Evolutionary conservation across 2,888 invertebrate genomes (phyloP), one percentile per base, ranked within the genome.

Genomic region (Pemphredon lugubris): DNA sequence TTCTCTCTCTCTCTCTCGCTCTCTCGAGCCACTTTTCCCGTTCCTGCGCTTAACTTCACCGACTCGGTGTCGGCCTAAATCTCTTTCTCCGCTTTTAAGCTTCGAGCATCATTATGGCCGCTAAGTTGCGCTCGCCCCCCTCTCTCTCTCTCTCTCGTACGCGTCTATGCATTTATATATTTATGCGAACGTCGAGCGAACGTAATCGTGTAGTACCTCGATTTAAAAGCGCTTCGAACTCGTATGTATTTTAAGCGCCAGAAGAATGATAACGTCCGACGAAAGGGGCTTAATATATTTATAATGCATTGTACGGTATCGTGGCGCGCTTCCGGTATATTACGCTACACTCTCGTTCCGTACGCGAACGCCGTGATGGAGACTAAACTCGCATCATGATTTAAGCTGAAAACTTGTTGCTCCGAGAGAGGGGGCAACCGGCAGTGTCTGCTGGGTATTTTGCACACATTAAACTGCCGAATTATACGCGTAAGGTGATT

Each of bases 351-450:
- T 20, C 9, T 16, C 40, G 40, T 42, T 42, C 5, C n/a, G n/a
- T 34, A n/a, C 34, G 34, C 11, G 34, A 9, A n/a, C 3, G 11
- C 1, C 9, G n/a, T 4, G 26, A 26, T 7, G 26, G 7, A 26
- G 26, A 7, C 4, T 26, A 30, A 59, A 63, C 30, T 50, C 9
- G 54, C 48, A 54, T 45, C 26, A 34, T 26, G 68, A 72, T 64
- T 70, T 42, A 64, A 70, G 55, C 53, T 20, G 45, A 55, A 37
- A 44, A 81, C 80, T 81, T 80, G 81, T 81, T 81, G 80, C 81
- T 63, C 50, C 32, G 57, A 45, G 45, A 55, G n/a, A 34, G 30
- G 0, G 30, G 30, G 6, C 7, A 30, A 30, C 9, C 9, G 7
- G 30, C n/a, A n/a, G n/a, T n/a, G 30, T 2, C 7, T 30, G 30